Conservation (phyloP, 2,888 invertebrate species). For the Ditylenchus weischeri region DNA sequence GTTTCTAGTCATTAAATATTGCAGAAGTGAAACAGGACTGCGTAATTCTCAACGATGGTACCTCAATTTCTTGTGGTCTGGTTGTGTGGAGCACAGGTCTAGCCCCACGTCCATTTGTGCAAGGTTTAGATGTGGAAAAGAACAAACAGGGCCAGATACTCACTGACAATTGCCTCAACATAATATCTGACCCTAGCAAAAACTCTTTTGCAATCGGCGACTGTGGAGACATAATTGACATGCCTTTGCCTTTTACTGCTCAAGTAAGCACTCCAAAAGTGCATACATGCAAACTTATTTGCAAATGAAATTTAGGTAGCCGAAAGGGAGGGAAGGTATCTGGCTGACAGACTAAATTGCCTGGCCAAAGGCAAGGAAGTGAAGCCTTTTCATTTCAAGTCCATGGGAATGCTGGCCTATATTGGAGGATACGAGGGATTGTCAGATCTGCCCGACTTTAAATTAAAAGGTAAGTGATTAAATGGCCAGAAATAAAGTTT, state of each 20-base stretch:
- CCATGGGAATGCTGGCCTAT: conserved; percentile 61
- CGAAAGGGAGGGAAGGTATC: conserved; percentile 60
- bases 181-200: conserved; percentile 51
- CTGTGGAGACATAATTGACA: conserved; percentile 59
- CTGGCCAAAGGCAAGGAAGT: conserved; percentile 3
- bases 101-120: conserved; percentile 59
- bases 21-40: conserved; percentile 55
- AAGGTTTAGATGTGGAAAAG: conserved; percentile 52
- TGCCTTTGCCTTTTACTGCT: conserved; percentile 60
- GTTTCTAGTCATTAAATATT: background rate
- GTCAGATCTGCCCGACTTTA: conserved; percentile 59
- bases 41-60: conserved; percentile 58
- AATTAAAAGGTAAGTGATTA: conserved; percentile 57
- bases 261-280: conserved; percentile 53
- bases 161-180: conserved; percentile 57
- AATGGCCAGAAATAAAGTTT: no score
- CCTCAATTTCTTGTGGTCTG: conserved; percentile 59
- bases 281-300: background rate
- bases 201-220: conserved; percentile 61
- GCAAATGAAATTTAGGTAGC: conserved; percentile 58
- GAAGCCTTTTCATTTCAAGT: conserved; percentile 37
- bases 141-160: conserved; percentile 59
- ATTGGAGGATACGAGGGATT: conserved; percentile 60
- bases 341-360: conserved; percentile 56
- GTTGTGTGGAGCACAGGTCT: conserved; percentile 62